Evolutionary conservation across 1,140 invertebrate genomes (phyloP).

Genomic region (Caenorhabditis inopinata): DNA sequence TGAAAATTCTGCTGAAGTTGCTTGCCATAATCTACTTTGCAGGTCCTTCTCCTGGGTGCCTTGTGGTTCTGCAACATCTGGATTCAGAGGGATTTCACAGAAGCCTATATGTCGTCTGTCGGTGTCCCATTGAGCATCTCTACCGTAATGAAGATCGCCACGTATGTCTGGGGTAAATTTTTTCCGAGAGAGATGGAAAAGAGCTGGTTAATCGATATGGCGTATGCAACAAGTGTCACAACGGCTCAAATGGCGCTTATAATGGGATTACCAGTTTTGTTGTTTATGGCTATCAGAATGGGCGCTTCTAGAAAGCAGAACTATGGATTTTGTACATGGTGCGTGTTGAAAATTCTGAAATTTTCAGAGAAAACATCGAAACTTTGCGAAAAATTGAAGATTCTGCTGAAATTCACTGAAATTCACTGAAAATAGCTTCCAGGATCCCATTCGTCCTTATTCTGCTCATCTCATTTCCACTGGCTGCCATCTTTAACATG

Average conservation of each 20-base stretch:
- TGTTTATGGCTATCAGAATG: constrained; percentile 13
- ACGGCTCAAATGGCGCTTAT: background rate
- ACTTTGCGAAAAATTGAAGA: too few species aligned
- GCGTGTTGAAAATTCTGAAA: background rate
- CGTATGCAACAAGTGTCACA: background rate
- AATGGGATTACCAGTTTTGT: background rate
- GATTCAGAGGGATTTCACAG: constrained; percentile 9
- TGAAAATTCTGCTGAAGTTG: too few species aligned
- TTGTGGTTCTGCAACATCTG: constrained; percentile 22
- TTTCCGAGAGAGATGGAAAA: background rate
- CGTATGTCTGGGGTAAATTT: background rate
- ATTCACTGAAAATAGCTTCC: background rate
- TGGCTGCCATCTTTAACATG: background rate
- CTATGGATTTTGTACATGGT: constrained; percentile 9
- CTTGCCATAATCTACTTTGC: too few species aligned
- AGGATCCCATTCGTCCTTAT: constrained; percentile 18
- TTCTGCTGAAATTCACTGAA: too few species aligned
- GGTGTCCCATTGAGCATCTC: background rate
- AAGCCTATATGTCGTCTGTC: constrained; percentile 2
- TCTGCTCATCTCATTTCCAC: background rate
- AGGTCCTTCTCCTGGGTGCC: background rate
- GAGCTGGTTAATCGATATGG: background rate
- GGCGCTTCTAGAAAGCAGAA: background rate
- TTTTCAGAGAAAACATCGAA: too few species aligned
- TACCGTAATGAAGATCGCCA: constrained; percentile 13